Percentiles rank a stretch among this genome's conserved stretches.
These are phyloP conservation scores for Lepidostoma basale DNA, from an alignment of 1,140 invertebrate species.

Conservation along the genomic window DNA sequence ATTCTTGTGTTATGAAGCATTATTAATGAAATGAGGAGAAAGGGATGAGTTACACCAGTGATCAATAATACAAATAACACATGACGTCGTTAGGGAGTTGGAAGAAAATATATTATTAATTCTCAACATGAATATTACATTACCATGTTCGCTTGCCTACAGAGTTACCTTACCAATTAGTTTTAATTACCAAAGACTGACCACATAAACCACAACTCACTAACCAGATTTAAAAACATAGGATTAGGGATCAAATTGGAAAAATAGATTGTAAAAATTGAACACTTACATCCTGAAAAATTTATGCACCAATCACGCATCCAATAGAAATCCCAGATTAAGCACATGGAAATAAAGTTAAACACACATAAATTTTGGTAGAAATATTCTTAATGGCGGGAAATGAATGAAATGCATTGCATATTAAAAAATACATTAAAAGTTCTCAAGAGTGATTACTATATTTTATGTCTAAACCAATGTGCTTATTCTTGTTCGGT, in stretches of 20 bases:
- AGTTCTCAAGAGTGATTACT: no score
- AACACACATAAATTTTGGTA: conserved; percentile 12
- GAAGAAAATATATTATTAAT: no score
- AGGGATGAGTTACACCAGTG: no score
- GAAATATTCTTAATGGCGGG: conserved; percentile 9
- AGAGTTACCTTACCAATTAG: background rate
- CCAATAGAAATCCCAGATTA: conserved; percentile 26
- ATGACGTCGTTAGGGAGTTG: no score
- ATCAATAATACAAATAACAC: no score
- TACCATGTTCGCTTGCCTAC: background rate
- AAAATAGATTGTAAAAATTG: no score
- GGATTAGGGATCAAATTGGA: conserved; percentile 9
- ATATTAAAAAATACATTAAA: no score
- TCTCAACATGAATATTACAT: conserved; percentile 1
- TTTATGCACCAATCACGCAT: conserved; percentile 17
- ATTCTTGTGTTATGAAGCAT: no score
- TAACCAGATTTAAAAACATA: background rate
- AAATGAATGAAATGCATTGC: no score
- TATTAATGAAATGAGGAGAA: no score
- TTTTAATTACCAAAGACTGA: conserved; percentile 6
- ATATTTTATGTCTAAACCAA: no score
- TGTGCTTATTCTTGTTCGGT: conserved; percentile 21
- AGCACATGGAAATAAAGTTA: conserved; percentile 28
- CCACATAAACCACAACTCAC: conserved; percentile 6
- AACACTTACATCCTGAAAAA: conserved; percentile 29